Conservation (phyloP, 2,888 invertebrate species). For the Agrotis puta region DNA sequence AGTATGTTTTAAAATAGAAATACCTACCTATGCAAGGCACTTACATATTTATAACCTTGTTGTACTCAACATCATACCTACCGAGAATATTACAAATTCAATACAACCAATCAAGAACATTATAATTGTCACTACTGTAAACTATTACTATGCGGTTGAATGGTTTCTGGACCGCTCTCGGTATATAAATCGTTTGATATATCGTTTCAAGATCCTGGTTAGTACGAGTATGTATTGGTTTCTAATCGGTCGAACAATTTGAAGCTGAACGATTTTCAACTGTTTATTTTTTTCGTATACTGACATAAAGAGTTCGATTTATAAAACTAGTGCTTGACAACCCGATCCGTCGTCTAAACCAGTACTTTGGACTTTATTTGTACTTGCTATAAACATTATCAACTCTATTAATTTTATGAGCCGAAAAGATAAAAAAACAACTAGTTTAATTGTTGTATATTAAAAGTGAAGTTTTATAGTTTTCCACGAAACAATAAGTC, state of each 20-base stretch:
- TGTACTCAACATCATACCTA: not conserved
- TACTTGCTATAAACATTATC: not conserved
- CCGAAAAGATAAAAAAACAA: not conserved
- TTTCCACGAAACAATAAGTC: conserved; percentile 11
- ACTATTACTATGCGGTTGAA: conserved; percentile 41
- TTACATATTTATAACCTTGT: no score
- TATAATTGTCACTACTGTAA: conserved; percentile 23
- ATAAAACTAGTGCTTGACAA: not conserved
- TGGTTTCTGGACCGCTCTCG: conserved; percentile 25
- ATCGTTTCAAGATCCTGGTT: conserved; percentile 35
- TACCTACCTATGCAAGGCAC: no score
- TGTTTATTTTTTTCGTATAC: not conserved
- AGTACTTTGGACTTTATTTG: no score
- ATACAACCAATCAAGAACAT: not conserved
- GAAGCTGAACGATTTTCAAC: not conserved
- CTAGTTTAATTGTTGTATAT: not conserved
- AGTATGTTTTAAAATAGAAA: no score
- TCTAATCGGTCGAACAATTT: not conserved
- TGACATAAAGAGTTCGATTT: not conserved
- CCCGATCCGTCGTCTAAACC: no score
- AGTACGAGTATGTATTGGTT: not conserved
- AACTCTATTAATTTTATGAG: not conserved
- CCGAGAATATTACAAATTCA: not conserved
- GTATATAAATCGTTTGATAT: conserved; percentile 38
- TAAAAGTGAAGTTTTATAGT: not conserved